Base-by-base conservation (phyloP, 2,888 invertebrate genomes). In the Dolichopus griseipennis region DNA sequence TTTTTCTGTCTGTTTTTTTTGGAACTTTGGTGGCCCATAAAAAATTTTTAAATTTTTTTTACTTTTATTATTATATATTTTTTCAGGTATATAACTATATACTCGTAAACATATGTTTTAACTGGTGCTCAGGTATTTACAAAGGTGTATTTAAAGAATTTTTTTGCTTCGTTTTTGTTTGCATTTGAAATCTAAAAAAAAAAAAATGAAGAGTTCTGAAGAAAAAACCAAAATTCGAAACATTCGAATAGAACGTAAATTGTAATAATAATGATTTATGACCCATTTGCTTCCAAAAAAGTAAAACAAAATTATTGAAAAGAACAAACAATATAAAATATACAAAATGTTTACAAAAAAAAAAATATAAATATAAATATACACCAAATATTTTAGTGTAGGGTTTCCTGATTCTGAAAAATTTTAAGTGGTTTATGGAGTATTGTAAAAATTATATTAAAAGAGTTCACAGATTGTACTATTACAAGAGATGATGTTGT, bases 231-330 rank as follows among this genome's bases (percentile, higher is more conserved):
- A 37, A 37, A 37, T 37, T 37, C 3, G 2, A 15, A 12, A 41
- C 8, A 41, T 41, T 41, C 15, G 18, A 12, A 52, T 12, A 18
- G n/a, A 18, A 52, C 5, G n/a, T 27, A 52, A 52, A 52, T n/a
- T 15, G 52, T 52, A 52, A 52, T 52, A 52, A 52, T 18, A 52
- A 52, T 52, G 52, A 52, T 52, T 52, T 52, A 52, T 52, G 52
- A 52, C 18, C 52, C 18, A 18, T 52, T 52, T 52, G n/a, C 52
- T 52, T 52, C 52, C 52, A 52, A 52, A 52, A n/a, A 52, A 52
- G 18, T 18, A 5, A 52, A 52, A 52, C 4, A 52, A 52, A 52
- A 41, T 41, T 41, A 15, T 41, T 2, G 5, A 27, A 27, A 27
- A 27, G 27, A 27, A 27, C 27, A 27, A 27, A 27, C 27, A 27